Evolutionary conservation across 2,113 vertebrate genomes (phyloP).

Genomic region (Prionailurus viverrinus): DNA sequence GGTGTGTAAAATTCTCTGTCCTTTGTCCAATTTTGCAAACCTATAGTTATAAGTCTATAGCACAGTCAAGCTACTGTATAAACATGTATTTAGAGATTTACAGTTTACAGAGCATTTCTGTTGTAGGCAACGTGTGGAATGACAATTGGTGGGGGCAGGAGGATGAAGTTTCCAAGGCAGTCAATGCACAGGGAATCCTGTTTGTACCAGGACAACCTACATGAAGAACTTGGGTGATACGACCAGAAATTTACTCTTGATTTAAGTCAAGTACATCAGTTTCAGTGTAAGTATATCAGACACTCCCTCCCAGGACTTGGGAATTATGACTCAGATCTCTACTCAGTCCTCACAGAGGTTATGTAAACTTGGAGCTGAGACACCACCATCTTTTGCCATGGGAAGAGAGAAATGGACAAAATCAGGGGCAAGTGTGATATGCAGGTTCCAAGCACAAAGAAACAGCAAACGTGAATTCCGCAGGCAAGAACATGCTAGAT

Average conservation of each 20-base stretch:
- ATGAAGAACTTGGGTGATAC: background rate
- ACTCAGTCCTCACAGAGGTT: background rate
- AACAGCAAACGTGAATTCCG: background rate
- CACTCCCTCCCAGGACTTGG: background rate
- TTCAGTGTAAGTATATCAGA: background rate
- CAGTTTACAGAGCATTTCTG: background rate
- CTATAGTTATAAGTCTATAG: background rate
- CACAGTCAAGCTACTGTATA: background rate
- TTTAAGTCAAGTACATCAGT: background rate
- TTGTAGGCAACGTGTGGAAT: background rate
- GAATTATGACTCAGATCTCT: background rate
- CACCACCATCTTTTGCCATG: background rate
- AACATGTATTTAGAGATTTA: background rate
- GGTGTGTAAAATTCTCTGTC: background rate
- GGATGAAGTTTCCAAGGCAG: background rate
- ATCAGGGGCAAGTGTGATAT: background rate
- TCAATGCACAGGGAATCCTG: background rate
- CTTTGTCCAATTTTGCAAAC: background rate
- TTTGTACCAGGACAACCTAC: background rate
- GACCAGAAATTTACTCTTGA: background rate
- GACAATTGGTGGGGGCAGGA: background rate
- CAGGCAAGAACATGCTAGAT: background rate
- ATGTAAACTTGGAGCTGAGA: background rate
- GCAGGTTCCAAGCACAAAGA: background rate
- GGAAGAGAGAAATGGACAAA: background rate